A percentile compares a stretch with the other conserved stretches of the same genome.
phyloP scores from a whole-genome alignment of 2,888 invertebrate species.

The Athripsodes cinereus region DNA sequence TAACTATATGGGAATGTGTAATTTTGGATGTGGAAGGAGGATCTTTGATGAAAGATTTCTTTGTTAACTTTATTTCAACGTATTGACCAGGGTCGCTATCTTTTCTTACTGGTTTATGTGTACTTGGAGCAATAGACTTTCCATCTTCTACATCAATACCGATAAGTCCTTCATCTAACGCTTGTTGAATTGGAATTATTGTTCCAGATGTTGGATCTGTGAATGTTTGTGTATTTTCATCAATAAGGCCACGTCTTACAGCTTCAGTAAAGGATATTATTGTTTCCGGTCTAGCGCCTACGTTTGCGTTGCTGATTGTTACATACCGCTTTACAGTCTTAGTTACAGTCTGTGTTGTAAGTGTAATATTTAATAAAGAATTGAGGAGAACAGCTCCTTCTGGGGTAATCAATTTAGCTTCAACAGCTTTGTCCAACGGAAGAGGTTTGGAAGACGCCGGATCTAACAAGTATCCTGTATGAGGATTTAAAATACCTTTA shows the following conservation, averaged over 20 bases:
- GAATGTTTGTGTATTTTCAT: slow-evolving; percentile 70
- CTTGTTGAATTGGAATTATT: slow-evolving; percentile 69
- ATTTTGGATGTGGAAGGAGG: slow-evolving; percentile 31
- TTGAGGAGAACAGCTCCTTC: slow-evolving; percentile 83
- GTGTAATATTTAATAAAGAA: slow-evolving; percentile 79
- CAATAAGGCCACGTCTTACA: slow-evolving; percentile 68
- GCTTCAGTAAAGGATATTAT: slow-evolving; percentile 74
- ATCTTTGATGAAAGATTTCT: slow-evolving; percentile 48
- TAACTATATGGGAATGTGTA: slow-evolving; percentile 14
- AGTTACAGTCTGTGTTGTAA: slow-evolving; percentile 82
- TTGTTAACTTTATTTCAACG: slow-evolving; percentile 49
- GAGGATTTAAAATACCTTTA: slow-evolving; percentile 79
- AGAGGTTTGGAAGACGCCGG: slow-evolving; percentile 63
- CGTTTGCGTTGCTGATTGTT: slow-evolving; percentile 64
- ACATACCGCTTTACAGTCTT: slow-evolving; percentile 78
- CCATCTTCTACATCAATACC: slow-evolving; percentile 55
- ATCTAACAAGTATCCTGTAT: slow-evolving; percentile 79
- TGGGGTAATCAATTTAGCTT: slow-evolving; percentile 75
- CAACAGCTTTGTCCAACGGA: slow-evolving; percentile 80
- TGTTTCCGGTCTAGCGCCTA: slow-evolving; percentile 50
- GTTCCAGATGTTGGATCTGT: slow-evolving; percentile 69
- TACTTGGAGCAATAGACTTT: slow-evolving; percentile 40
- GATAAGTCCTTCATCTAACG: slow-evolving; percentile 66
- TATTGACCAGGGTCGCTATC: slow-evolving; percentile 45
- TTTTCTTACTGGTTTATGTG: slow-evolving; percentile 36